A percentile compares a stretch with the other conserved stretches of the same genome.
phyloP scores from a whole-genome alignment of 2,888 invertebrate genomes.

The Tineola bisselliella region DNA sequence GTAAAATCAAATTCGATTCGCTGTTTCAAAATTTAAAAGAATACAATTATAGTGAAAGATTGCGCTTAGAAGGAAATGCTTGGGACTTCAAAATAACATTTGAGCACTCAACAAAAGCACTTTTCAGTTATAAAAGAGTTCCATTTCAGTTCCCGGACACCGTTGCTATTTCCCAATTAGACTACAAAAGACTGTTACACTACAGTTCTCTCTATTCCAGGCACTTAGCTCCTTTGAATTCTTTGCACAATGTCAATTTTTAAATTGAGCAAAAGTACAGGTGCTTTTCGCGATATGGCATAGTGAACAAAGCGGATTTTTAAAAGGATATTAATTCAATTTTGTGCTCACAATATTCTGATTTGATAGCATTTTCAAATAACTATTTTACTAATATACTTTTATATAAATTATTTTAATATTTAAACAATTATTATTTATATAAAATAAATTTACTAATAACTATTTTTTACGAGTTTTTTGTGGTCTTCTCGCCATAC shows the following conservation, averaged over 20 bases:
- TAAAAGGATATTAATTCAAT: not conserved
- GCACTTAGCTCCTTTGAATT: conserved; percentile 30
- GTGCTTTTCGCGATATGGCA: not conserved
- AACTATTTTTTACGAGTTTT: too few species aligned
- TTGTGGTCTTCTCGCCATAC: too few species aligned
- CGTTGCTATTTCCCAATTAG: conserved; percentile 40
- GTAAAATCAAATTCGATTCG: too few species aligned
- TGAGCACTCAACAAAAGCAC: conserved; percentile 7
- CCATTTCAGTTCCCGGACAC: conserved; percentile 5
- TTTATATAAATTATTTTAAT: too few species aligned
- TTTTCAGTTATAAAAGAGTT: conserved; percentile 1
- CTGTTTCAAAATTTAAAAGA: too few species aligned
- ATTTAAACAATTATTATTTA: too few species aligned
- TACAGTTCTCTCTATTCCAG: conserved; percentile 29
- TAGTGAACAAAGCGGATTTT: not conserved
- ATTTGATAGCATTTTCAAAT: not conserved
- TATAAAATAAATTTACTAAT: too few species aligned
- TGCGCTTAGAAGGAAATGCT: not conserved
- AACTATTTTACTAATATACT: too few species aligned
- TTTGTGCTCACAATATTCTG: not conserved
- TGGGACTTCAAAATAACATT: conserved; percentile 4
- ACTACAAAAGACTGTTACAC: conserved; percentile 16
- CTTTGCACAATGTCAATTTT: conserved; percentile 11
- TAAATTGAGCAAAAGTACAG: conserved; percentile 9
- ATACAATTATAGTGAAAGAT: not conserved